A percentile compares a stretch with the other conserved stretches of the same genome.
These are phyloP conservation scores for Masticophis lateralis DNA, from an alignment of 2,797 vertebrate species.

Conservation along the genomic window DNA sequence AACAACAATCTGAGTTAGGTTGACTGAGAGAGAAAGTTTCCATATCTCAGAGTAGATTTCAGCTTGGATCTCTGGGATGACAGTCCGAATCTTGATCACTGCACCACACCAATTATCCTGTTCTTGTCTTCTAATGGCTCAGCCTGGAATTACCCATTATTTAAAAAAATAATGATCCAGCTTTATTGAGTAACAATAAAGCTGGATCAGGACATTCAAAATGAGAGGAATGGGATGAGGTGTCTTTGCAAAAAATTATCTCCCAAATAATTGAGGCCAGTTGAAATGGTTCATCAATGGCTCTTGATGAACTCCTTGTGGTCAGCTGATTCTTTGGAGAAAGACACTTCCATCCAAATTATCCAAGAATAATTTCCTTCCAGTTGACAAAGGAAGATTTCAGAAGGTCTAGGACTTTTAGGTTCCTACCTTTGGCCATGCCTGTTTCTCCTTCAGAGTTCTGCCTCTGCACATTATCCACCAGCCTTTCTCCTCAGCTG, in stretches of 20 bases:
- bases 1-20: not conserved
- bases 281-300: not conserved
- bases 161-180: not conserved
- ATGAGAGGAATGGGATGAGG: not conserved
- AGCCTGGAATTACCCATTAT: not conserved
- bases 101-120: not conserved
- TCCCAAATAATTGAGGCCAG: not conserved
- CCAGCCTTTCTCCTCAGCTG: no score
- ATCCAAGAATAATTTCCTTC: not conserved
- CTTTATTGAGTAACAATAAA: not conserved
- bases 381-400: not conserved
- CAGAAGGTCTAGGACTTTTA: no score
- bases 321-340: not conserved
- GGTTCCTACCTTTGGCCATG: no score
- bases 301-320: not conserved
- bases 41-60: not conserved
- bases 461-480: no score
- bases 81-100: not conserved
- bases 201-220: not conserved
- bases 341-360: not conserved
- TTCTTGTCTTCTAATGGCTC: not conserved
- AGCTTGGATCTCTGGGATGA: not conserved
- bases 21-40: not conserved
- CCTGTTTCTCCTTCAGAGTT: no score
- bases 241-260: no score